Conservation (phyloP, 2,888 invertebrate species). For the Sericinus montela region DNA sequence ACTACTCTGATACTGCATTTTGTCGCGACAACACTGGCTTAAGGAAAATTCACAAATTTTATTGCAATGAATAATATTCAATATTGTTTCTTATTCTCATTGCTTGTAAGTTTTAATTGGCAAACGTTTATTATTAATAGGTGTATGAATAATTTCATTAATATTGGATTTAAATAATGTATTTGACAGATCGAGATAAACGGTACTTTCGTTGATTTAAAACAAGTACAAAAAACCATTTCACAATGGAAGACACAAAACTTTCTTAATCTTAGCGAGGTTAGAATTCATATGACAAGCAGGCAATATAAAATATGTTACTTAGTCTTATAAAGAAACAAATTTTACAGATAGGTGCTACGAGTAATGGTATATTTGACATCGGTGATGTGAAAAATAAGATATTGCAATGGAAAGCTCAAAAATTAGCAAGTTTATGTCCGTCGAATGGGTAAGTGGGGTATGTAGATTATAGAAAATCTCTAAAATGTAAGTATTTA, state of each 20-base stretch:
- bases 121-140: too few relatives aligned
- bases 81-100: conserved; percentile 40
- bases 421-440: conserved; percentile 63
- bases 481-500: not conserved
- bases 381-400: conserved; percentile 69
- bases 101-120: conserved; percentile 41
- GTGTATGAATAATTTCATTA: not conserved
- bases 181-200: conserved; percentile 55
- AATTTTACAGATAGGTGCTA: conserved; percentile 47
- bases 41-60: not conserved
- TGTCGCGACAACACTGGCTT: not conserved
- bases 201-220: conserved; percentile 57
- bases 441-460: conserved; percentile 61
- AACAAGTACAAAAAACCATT: conserved; percentile 61
- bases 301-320: not conserved
- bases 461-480: not conserved
- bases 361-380: conserved; percentile 64
- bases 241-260: conserved; percentile 64
- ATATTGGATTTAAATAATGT: not conserved
- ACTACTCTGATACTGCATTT: too few relatives aligned
- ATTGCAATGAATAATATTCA: conserved; percentile 40
- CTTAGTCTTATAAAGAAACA: not conserved
- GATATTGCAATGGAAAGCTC: conserved; percentile 70
- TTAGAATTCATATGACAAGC: conserved; percentile 33
- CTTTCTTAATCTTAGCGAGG: conserved; percentile 63